These are phyloP conservation scores for Malurus leucopterus DNA, from an alignment of 2,797 vertebrate genomes.

Conservation along the genomic window DNA sequence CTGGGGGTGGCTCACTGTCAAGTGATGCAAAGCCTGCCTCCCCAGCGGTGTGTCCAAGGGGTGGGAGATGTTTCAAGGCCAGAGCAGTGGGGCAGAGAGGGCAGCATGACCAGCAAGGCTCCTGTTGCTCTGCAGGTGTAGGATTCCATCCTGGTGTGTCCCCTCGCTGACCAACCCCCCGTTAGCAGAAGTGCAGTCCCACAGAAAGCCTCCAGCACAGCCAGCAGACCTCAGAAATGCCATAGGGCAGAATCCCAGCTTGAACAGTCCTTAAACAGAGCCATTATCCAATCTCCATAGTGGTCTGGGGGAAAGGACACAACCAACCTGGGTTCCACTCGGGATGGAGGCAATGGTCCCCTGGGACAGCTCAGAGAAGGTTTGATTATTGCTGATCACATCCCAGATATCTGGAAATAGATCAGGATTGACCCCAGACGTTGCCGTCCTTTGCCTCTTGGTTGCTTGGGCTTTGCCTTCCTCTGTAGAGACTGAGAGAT, in stretches of 20 bases:
- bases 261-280: background rate
- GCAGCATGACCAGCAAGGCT: background rate
- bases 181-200: background rate
- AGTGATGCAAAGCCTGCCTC: background rate
- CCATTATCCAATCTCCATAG: background rate
- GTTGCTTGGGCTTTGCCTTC: background rate
- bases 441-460: background rate
- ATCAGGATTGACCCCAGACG: background rate
- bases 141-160: background rate
- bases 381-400: background rate
- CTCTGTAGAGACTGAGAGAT: background rate
- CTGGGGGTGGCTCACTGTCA: background rate
- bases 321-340: fast-evolving
- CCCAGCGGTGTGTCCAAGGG: background rate
- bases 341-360: background rate
- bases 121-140: background rate
- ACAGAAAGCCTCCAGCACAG: background rate
- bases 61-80: background rate
- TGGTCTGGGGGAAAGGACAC: background rate
- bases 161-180: fast-evolving
- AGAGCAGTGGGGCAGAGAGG: background rate
- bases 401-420: background rate
- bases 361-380: background rate
- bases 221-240: background rate
- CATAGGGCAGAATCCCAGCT: background rate